Evolutionary conservation across 92 coral and sea anemone species (phyloP).

Genomic region (Pocillopora grandis): DNA sequence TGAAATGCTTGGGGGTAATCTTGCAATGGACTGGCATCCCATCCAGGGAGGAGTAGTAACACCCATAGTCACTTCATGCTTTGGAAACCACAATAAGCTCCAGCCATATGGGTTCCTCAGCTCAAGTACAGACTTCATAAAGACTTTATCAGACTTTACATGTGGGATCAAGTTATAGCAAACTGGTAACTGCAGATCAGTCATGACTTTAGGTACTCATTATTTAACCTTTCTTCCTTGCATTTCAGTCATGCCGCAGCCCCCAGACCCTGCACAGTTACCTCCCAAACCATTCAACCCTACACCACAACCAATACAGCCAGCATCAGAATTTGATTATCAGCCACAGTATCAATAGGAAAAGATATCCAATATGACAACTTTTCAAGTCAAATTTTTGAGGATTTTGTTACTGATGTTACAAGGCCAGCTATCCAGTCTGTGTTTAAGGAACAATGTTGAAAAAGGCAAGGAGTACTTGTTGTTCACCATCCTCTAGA

Average conservation of each 20-base stretch:
- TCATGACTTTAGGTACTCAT: too few relatives aligned
- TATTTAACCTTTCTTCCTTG: neutral
- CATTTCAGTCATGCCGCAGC: conserved; percentile 93
- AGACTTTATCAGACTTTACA: too few relatives aligned
- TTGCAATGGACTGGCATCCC: too few relatives aligned
- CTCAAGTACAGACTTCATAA: too few relatives aligned
- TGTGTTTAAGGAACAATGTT: neutral
- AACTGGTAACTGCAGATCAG: too few relatives aligned
- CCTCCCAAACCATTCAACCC: conserved; percentile 88
- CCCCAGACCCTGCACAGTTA: conserved; percentile 94
- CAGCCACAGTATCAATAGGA: conserved; percentile 88
- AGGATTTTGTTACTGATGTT: neutral
- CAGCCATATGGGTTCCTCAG: rapidly evolving
- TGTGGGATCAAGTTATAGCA: too few relatives aligned
- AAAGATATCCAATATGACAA: neutral
- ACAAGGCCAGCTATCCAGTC: neutral
- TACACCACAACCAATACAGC: conserved; percentile 75
- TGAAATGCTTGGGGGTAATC: too few relatives aligned
- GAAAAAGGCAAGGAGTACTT: neutral
- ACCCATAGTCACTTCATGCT: too few relatives aligned
- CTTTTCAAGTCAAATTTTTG: neutral
- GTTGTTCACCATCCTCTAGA: neutral
- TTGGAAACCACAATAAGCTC: too few relatives aligned
- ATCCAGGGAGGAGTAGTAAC: too few relatives aligned
- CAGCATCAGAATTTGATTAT: conserved; percentile 88